Base-by-base conservation (phyloP, 2,113 vertebrate genomes). In the Psophia crepitans region DNA sequence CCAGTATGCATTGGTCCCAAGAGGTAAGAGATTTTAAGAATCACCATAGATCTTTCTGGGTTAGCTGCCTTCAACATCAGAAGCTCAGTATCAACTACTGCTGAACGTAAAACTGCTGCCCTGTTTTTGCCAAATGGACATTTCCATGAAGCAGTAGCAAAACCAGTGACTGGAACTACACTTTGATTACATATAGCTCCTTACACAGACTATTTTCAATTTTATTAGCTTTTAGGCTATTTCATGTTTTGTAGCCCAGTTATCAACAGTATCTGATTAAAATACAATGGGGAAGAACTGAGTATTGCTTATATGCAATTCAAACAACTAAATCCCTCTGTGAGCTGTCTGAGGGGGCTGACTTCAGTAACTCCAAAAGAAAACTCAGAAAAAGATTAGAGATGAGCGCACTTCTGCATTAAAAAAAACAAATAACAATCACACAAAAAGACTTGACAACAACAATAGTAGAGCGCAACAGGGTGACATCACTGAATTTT, bases 401-500 rank as follows among this genome's bases (percentile, higher is more conserved):
- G 41, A 84, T 17, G 26, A 90, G 37, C 16, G 4, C 5, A 61
- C 17, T 76, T 46, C 58, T 90, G 69, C 64, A 75, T 69, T 66
- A 43, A 70, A 74, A 80, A 92, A 66, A 35, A 1, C 35, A 91
- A 96, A 27, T 51, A 94, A 93, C n/a, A 96, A 41, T 22, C 89
- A 83, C 84, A 93, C 74, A 61, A 73, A 89, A 94, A 94, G 70
- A 80, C 24, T 64, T 37, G n/a, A 80, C 33, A 87, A 89, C 82
- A 93, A 95, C 58, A 95, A 85, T 61, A 94, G 58, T 1, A 53
- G 70, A 83, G 78, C 84, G 85, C 92, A 92, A 73, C 19, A 74
- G 33, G 85, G 93, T 88, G 88, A 95, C 56, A 96, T 91, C 84
- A 97, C 92, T 83, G 90, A 51, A 97, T 90, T 77, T 86, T 80